Percentiles rank a stretch among this genome's conserved stretches.
Evolutionary conservation across 2,888 invertebrate genomes (phyloP).

Genomic region (Drosophila recens): DNA sequence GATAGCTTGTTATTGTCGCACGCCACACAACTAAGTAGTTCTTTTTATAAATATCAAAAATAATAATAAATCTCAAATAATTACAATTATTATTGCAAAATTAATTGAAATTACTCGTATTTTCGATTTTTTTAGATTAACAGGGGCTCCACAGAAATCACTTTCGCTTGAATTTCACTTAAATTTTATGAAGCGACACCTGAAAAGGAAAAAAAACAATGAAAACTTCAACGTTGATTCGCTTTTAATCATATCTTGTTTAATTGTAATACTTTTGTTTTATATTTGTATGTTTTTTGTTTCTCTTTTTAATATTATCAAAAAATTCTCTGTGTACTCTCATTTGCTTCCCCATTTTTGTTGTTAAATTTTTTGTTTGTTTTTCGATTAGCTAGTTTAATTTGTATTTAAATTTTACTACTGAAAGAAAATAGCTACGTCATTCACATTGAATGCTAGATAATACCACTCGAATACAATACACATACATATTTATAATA

Average conservation of each 20-base stretch:
- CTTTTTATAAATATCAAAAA: too few relatives aligned
- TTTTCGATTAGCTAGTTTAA: constrained; percentile 71
- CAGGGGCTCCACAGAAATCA: too few relatives aligned
- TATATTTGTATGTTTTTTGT: constrained; percentile 19
- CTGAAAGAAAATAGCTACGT: constrained; percentile 65
- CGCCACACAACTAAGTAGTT: too few relatives aligned
- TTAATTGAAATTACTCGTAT: too few relatives aligned
- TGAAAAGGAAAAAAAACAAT: not conserved
- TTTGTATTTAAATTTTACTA: constrained; percentile 70
- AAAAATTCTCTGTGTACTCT: constrained; percentile 62
- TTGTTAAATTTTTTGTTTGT: constrained; percentile 14
- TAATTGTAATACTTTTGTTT: constrained; percentile 63
- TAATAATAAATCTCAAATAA: too few relatives aligned
- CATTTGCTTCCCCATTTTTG: constrained; percentile 25
- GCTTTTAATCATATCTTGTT: constrained; percentile 59
- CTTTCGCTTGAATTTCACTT: too few relatives aligned
- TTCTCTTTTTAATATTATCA: constrained; percentile 58
- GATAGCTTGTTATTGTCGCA: too few relatives aligned
- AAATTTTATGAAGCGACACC: too few relatives aligned
- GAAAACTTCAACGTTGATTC: constrained; percentile 26
- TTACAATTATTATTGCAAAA: too few relatives aligned
- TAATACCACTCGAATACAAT: constrained; percentile 64
- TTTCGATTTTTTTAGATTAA: too few relatives aligned
- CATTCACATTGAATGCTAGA: constrained; percentile 62
- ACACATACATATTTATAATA: constrained; percentile 29